Percentiles rank a stretch among this genome's conserved stretches.
Conservation (phyloP, 2,113 vertebrate species). For the Hippocampus abdominalis region DNA sequence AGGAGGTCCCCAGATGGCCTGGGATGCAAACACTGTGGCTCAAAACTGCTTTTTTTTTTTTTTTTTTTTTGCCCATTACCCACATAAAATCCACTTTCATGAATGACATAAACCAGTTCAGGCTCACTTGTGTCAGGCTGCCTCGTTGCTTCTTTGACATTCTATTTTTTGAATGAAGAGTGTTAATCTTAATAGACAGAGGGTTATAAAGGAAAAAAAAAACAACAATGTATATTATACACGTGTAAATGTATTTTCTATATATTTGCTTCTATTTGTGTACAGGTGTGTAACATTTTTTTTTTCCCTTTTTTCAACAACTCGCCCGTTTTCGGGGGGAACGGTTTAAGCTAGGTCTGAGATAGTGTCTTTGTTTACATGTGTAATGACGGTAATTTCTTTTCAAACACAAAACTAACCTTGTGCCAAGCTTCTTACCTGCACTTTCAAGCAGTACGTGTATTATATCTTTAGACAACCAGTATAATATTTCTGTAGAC, state of each 20-base stretch:
- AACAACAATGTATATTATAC: constrained; percentile 66
- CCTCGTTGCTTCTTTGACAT: constrained; percentile 58
- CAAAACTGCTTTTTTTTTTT: constrained; percentile 25
- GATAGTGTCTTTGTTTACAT: constrained; percentile 77
- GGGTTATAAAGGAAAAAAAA: constrained; percentile 59
- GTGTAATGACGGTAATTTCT: constrained; percentile 69
- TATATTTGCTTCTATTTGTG: constrained; percentile 68
- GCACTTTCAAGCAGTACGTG: constrained; percentile 73
- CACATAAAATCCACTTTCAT: constrained; percentile 41
- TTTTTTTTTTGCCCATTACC: constrained; percentile 32
- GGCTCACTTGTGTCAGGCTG: constrained; percentile 46
- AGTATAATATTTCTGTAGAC: constrained; percentile 69
- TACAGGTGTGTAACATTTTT: constrained; percentile 40
- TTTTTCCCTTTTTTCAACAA: constrained; percentile 50
- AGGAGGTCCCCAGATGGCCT: constrained; percentile 30
- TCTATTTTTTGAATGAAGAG: constrained; percentile 68
- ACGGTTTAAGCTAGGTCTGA: constrained; percentile 57
- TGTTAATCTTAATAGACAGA: constrained; percentile 58
- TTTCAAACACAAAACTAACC: constrained; percentile 67
- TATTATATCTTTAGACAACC: constrained; percentile 68
- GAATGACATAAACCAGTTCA: constrained; percentile 51
- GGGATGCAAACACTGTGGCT: constrained; percentile 64
- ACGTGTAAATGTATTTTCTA: constrained; percentile 74
- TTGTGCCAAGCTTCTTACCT: constrained; percentile 74
- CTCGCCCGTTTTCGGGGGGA: constrained; percentile 53